Evolutionary conservation across 2,888 invertebrate species (phyloP).

Genomic region (Syrista parreyssii): DNA sequence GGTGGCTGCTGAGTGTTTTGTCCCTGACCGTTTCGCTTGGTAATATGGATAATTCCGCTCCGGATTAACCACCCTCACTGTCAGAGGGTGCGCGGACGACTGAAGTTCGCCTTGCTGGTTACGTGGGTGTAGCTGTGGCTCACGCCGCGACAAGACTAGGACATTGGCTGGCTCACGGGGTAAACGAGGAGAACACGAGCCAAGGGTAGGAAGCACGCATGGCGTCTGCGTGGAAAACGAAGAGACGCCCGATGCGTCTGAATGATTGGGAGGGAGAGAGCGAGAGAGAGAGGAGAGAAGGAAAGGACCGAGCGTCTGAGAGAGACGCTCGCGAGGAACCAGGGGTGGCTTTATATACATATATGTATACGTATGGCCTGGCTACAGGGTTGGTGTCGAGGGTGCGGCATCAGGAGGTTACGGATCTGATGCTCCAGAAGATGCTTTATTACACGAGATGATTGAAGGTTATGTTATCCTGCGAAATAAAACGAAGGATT

Average conservation of each 20-base stretch:
- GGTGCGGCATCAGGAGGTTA: too few relatives aligned
- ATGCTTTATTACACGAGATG: too few relatives aligned
- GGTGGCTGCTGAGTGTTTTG: too few relatives aligned
- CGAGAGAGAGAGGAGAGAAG: slow-evolving; percentile 1
- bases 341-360: too few relatives aligned
- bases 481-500: too few relatives aligned
- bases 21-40: too few relatives aligned
- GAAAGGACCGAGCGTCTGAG: not conserved
- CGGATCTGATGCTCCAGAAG: too few relatives aligned
- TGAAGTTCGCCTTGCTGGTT: slow-evolving; percentile 44
- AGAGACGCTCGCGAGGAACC: too few relatives aligned
- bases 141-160: slow-evolving; percentile 28
- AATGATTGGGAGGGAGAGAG: slow-evolving; percentile 11
- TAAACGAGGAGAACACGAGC: not conserved
- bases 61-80: slow-evolving; percentile 53
- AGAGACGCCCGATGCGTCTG: slow-evolving; percentile 13
- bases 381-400: too few relatives aligned
- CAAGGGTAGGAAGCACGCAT: too few relatives aligned
- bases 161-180: not conserved
- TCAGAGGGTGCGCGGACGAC: slow-evolving; percentile 63
- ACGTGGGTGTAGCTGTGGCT: slow-evolving; percentile 57
- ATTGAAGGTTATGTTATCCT: too few relatives aligned
- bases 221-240: slow-evolving; percentile 1
- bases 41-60: slow-evolving; percentile 6
- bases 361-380: too few relatives aligned